Base-by-base conservation (phyloP, 2,888 invertebrate species). In the Chouioia cunea region DNA sequence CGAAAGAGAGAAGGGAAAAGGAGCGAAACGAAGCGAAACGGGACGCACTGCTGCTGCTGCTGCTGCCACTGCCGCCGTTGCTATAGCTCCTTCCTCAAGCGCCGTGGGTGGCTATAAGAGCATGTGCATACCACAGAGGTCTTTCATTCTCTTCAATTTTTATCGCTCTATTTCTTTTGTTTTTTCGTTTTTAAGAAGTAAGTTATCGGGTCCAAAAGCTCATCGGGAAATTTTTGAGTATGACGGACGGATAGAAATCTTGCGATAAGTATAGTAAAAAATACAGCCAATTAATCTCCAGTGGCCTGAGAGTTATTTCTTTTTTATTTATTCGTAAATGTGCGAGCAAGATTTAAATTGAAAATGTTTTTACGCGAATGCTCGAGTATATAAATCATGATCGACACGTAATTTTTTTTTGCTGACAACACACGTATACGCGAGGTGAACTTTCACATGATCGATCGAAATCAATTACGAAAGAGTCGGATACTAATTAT, bases 71-170 rank as follows among this genome's bases (percentile, higher is more conserved):
- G 71, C 73, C 64, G 75, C 67, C 27, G 47, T 47, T 48, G 62
- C 71, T 47, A 47, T 48, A 63, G 36, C 23, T 44, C 46, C 23
- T 36, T 64, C 50, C 46, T 16, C 23, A 12, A 46, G 68, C 78
- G 73, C 78, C 77, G 78, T 78, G 79, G 78, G 79, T 78, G 78
- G 78, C 77, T 77, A 74, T 72, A 71, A 73, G 71, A 77, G 82
- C 83, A 84, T 84, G 48, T 20, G 63, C 27, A 18, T 18, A 56
- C 36, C 36, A 36, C 4, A 10, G 36, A 3, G 47, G 22, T 47
- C 56, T 36, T 10, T 16, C 44, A 59, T 65, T 48, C 57, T 36
- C 56, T 57, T n/a, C n/a, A n/a, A n/a, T n/a, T n/a, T n/a, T 43
- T 46, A 43, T 48, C 22, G 36, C 36, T 16, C 8, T 57, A n/a